phyloP scores from a whole-genome alignment of 1,140 invertebrate genomes.

The Nephila pilipes region DNA sequence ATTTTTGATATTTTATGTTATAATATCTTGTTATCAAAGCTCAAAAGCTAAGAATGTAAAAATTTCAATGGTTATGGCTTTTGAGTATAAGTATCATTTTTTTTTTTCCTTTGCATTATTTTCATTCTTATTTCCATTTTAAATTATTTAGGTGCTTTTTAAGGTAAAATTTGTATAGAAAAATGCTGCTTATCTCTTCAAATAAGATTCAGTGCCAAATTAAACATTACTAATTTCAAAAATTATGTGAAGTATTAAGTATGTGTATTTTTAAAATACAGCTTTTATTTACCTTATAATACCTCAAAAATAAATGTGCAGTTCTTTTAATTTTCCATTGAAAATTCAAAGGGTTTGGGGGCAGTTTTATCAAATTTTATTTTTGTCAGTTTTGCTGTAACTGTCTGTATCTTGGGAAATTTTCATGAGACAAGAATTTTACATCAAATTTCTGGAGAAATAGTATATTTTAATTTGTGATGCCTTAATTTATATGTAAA shows the following conservation, averaged over 20 bases:
- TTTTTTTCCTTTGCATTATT: not conserved
- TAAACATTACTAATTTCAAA: not conserved
- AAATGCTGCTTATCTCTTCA: not conserved
- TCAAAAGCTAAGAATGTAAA: constrained; percentile 26
- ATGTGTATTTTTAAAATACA: not conserved
- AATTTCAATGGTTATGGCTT: not conserved
- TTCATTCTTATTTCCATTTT: not conserved
- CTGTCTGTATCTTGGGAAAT: too few relatives aligned
- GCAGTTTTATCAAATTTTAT: too few relatives aligned
- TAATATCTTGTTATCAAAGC: not conserved
- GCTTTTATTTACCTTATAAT: too few relatives aligned
- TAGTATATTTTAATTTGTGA: too few relatives aligned
- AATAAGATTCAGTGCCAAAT: constrained; percentile 7
- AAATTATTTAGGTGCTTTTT: not conserved
- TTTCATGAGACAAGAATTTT: too few relatives aligned
- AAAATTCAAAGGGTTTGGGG: too few relatives aligned
- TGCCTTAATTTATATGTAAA: too few relatives aligned
- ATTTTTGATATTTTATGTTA: constrained; percentile 25
- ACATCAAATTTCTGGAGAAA: too few relatives aligned
- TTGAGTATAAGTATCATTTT: not conserved
- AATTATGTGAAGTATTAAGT: not conserved
- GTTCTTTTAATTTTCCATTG: not conserved
- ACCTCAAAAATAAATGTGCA: not conserved
- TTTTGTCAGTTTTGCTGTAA: too few relatives aligned
- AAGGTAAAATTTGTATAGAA: not conserved